These are phyloP conservation scores for Papilio polytes DNA, from an alignment of 1,140 invertebrate species.

Conservation along the genomic window DNA sequence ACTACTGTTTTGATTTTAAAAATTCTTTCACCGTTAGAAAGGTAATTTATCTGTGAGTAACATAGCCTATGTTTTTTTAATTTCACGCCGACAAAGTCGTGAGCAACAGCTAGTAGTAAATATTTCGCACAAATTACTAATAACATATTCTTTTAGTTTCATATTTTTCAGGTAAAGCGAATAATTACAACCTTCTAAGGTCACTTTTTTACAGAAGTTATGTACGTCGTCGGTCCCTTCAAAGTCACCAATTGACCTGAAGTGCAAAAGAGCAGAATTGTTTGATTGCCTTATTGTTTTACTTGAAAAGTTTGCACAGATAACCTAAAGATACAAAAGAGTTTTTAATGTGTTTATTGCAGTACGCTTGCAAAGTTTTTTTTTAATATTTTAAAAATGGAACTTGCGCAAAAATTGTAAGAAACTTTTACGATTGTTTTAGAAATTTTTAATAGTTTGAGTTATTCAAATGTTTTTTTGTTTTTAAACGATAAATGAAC, in stretches of 20 bases:
- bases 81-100: no score
- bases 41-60: no score
- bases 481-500: neutral
- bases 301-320: neutral
- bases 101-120: neutral
- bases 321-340: conserved; percentile 15
- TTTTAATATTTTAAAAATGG: neutral
- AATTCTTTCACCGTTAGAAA: no score
- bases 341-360: conserved; percentile 22
- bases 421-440: conserved; percentile 2
- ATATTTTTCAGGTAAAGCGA: neutral
- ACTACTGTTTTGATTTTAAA: no score
- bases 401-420: conserved; percentile 21
- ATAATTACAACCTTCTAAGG: neutral
- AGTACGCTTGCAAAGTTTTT: neutral
- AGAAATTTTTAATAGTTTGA: neutral
- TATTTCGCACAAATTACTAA: neutral
- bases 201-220: neutral
- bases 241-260: neutral
- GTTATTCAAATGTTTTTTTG: neutral
- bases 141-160: neutral
- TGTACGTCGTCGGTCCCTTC: neutral
- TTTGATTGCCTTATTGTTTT: conserved; percentile 14
- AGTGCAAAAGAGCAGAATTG: neutral
- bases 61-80: no score